A percentile compares a stretch with the other conserved stretches of the same genome.
phyloP scores from a whole-genome alignment of 2,888 invertebrate species.

The Cantharis nigra region DNA sequence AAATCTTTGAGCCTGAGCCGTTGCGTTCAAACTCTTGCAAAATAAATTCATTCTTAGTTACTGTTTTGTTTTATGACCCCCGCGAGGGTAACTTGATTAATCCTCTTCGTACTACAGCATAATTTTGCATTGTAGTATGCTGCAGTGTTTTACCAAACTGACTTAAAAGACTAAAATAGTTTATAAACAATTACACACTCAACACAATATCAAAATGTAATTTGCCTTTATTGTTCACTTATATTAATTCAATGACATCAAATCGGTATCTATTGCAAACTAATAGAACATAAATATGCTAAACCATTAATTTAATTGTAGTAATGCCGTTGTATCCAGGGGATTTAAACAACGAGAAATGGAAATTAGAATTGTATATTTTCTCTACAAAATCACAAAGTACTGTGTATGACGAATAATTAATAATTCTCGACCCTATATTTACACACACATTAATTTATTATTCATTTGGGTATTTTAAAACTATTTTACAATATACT shows the following conservation, averaged over 20 bases:
- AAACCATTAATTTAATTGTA: conserved; percentile 19
- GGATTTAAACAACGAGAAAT: conserved; percentile 3
- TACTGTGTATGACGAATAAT: conserved; percentile 10
- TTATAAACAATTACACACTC: conserved; percentile 13
- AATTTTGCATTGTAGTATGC: conserved; percentile 25
- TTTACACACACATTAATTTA: not conserved
- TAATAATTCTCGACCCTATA: not conserved
- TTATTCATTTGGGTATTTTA: not conserved
- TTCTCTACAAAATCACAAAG: conserved; percentile 2
- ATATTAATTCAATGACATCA: not conserved
- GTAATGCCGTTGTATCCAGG: conserved; percentile 11
- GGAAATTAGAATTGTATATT: conserved; percentile 4
- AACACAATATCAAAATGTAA: not conserved
- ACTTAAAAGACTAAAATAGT: not conserved
- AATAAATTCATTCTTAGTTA: conserved; percentile 45
- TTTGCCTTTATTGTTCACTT: not conserved
- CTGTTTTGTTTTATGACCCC: conserved; percentile 43
- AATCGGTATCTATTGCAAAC: conserved; percentile 7
- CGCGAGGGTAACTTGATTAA: conserved; percentile 42
- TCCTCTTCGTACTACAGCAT: conserved; percentile 37
- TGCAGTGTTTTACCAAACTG: conserved; percentile 4
- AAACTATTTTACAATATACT: not conserved
- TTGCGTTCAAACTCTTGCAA: conserved; percentile 38
- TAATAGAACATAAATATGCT: conserved; percentile 8
- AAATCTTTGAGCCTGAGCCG: conserved; percentile 25